Base-by-base conservation (phyloP, 2,888 invertebrate species). In the Spilosoma lubricipeda region DNA sequence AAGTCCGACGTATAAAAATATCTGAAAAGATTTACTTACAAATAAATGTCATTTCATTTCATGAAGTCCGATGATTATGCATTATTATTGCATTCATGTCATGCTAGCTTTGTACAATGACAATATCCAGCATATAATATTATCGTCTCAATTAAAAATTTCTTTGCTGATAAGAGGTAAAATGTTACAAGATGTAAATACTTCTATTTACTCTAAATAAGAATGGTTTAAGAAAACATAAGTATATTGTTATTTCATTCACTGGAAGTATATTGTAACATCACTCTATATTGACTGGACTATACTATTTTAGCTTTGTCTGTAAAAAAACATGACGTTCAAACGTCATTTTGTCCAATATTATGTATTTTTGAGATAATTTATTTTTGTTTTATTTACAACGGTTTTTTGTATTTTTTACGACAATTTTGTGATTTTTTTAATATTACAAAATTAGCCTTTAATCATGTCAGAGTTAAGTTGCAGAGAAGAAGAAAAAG, bases 381-480 rank as follows among this genome's bases (percentile, higher is more conserved):
- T 45, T 23, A 67, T 67, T 27, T 67, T 48, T 48, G 23, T 67
- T 48, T 67, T 48, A 30, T 20, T 30, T 48, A 11, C 45, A 5
- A 27, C n/a, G 59, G 7, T 45, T 67, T 67, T 42, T 9, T 45
- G 45, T 67, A 20, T 70, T 59, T 70, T 27, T 70, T 18, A 39
- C 39, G 39, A 39, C 2, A 39, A 39, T 39, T 39, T 39, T 39
- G 36, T 39, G 36, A 11, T 70, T 59, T 70, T 30, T 70, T 11
- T 27, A 30, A 9, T 30, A n/a, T 71, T n/a, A 30, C 70, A 66
- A 52, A 48, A 39, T 42, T 56, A 8, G 23, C 42, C 23, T 45
- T 13, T 23, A 64, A 74, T 9, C 65, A 81, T 80, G 80, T 75
- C 80, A 27, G 74, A 75, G 0, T n/a, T 27, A n/a, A 63, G 67